Conservation (phyloP, 2,113 vertebrate genomes). For the Leptosomus discolor region DNA sequence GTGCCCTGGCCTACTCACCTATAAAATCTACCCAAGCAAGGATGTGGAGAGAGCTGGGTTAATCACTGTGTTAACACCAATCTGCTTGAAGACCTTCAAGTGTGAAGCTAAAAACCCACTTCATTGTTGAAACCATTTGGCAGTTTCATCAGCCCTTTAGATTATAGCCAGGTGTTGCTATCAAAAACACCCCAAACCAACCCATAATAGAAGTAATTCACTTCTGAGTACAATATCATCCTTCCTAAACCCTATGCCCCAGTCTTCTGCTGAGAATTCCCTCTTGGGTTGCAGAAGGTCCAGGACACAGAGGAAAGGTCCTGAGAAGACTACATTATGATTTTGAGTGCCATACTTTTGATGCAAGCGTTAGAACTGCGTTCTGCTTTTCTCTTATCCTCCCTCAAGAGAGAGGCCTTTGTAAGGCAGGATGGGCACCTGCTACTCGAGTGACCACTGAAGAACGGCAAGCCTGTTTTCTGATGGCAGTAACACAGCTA, state of each 20-base stretch:
- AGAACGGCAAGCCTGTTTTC: not conserved
- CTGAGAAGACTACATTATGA: too few relatives aligned
- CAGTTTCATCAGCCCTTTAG: not conserved
- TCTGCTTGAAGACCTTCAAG: not conserved
- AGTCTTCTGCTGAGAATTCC: not conserved
- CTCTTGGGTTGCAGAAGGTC: not conserved
- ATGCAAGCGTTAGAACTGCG: accelerated
- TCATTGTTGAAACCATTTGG: not conserved
- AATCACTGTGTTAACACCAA: not conserved
- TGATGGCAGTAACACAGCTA: not conserved
- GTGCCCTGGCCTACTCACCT: too few relatives aligned
- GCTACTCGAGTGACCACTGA: not conserved
- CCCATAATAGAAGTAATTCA: not conserved
- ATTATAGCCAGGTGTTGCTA: not conserved
- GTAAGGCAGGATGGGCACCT: not conserved
- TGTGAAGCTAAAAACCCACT: not conserved
- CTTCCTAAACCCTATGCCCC: not conserved
- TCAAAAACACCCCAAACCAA: not conserved
- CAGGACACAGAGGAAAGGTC: not conserved
- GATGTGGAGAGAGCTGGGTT: not conserved
- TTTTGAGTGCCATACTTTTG: not conserved
- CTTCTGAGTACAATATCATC: not conserved
- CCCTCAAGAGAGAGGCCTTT: not conserved
- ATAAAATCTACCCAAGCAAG: not conserved
- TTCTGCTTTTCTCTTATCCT: not conserved